Evolutionary conservation across 2,888 invertebrate genomes (phyloP).

Genomic region (Lobophora halterata): DNA sequence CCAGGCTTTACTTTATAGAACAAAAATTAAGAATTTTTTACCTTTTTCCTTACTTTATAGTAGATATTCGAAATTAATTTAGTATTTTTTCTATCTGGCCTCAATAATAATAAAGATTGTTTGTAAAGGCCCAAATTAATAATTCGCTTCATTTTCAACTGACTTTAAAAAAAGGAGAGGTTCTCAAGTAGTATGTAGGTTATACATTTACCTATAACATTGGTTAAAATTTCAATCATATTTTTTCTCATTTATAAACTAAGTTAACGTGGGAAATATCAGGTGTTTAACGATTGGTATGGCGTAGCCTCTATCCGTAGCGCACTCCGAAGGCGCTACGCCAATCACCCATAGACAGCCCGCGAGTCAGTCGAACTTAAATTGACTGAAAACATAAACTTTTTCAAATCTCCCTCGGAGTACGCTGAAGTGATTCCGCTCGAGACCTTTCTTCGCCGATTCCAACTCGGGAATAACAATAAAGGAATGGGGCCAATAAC

Average conservation of each 20-base stretch:
- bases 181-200: too few species aligned
- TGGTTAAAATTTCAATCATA: too few species aligned
- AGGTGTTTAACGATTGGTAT: neutral
- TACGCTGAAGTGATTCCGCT: slow-evolving; percentile 12
- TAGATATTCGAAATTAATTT: too few species aligned
- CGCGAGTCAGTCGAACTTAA: slow-evolving; percentile 46
- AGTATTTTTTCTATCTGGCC: too few species aligned
- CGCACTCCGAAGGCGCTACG: slow-evolving; percentile 39
- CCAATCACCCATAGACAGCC: slow-evolving; percentile 33
- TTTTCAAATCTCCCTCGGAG: slow-evolving; percentile 27
- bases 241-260: too few species aligned
- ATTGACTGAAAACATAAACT: slow-evolving; percentile 53
- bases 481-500: slow-evolving; percentile 43
- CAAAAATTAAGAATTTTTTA: slow-evolving; percentile 5
- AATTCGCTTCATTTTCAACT: too few species aligned
- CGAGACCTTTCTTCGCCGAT: slow-evolving; percentile 4
- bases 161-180: too few species aligned
- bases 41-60: too few species aligned
- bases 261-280: too few species aligned
- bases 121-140: too few species aligned
- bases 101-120: too few species aligned
- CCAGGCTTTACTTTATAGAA: slow-evolving; percentile 11
- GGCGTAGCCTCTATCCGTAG: slow-evolving; percentile 23
- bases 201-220: too few species aligned
- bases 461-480: slow-evolving; percentile 44